Evolutionary conservation across 2,113 vertebrate genomes (phyloP).

Genomic region (Melanostigma gelatinosum): DNA sequence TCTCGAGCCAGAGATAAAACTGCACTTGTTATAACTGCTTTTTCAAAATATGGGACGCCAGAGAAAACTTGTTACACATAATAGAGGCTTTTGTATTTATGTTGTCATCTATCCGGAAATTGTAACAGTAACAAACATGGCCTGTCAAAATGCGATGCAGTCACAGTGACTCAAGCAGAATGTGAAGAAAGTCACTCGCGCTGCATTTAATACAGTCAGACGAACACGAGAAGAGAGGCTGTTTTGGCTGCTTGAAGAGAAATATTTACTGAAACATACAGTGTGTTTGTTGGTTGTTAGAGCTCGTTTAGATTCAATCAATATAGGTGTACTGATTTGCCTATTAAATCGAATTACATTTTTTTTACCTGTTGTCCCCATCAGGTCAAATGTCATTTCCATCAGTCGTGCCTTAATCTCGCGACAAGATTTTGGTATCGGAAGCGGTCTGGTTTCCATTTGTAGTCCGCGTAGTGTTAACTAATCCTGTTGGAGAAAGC

Average conservation of each 20-base stretch:
- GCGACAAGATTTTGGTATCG: no score
- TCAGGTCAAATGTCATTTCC: not conserved
- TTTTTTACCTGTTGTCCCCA: no score
- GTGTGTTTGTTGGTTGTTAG: no score
- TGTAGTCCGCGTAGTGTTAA: no score
- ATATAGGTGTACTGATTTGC: not conserved
- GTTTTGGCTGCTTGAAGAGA: not conserved
- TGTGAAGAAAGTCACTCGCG: not conserved
- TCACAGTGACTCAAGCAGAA: not conserved
- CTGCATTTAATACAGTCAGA: not conserved
- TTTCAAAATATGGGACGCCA: conserved; percentile 25
- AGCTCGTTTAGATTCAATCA: not conserved
- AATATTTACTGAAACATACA: not conserved
- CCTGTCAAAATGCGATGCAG: not conserved
- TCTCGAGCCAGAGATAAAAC: conserved; percentile 46
- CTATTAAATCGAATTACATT: no score
- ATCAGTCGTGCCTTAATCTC: not conserved
- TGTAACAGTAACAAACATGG: not conserved
- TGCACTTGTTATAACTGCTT: conserved; percentile 24
- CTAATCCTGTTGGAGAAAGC: no score
- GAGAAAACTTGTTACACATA: conserved; percentile 17
- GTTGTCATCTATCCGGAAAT: conserved; percentile 13
- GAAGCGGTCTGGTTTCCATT: no score
- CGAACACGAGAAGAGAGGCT: not conserved
- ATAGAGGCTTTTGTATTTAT: conserved; percentile 20